Evolutionary conservation across 2,797 vertebrate genomes (phyloP).

Genomic region (Myotis vivesi): DNA sequence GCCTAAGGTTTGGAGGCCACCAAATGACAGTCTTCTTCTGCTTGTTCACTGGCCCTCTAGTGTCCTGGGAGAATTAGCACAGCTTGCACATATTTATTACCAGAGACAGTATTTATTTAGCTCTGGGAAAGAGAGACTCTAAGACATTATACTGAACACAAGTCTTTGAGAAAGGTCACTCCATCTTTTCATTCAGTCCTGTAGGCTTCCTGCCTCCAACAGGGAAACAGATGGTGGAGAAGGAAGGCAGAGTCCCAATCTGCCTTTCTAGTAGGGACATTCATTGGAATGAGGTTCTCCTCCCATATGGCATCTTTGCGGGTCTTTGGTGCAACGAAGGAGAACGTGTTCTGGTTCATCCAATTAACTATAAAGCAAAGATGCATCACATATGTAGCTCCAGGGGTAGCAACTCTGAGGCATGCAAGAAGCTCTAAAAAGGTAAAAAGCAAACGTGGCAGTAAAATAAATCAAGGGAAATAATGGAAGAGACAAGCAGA

Average conservation of each 20-base stretch:
- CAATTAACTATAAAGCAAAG: background rate
- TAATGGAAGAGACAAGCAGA: background rate
- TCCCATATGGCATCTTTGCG: background rate
- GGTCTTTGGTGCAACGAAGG: background rate
- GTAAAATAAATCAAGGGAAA: background rate
- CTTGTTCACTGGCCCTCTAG: background rate
- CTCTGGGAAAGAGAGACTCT: background rate
- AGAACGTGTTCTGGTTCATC: background rate
- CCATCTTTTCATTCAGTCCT: background rate
- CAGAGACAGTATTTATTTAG: background rate
- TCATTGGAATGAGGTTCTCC: background rate
- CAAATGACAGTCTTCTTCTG: background rate
- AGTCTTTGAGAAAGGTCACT: constrained; percentile 21
- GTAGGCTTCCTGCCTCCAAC: background rate
- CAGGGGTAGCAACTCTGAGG: background rate
- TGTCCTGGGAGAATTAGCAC: background rate
- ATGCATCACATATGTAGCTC: background rate
- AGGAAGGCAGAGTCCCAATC: background rate
- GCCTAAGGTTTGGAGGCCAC: background rate
- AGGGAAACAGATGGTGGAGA: background rate
- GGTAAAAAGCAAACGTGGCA: background rate
- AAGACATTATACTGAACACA: background rate
- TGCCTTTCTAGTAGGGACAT: background rate
- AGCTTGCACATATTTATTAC: background rate
- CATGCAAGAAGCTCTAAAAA: background rate